Base-by-base conservation (phyloP, 2,888 invertebrate genomes). In the Eledone cirrhosa region DNA sequence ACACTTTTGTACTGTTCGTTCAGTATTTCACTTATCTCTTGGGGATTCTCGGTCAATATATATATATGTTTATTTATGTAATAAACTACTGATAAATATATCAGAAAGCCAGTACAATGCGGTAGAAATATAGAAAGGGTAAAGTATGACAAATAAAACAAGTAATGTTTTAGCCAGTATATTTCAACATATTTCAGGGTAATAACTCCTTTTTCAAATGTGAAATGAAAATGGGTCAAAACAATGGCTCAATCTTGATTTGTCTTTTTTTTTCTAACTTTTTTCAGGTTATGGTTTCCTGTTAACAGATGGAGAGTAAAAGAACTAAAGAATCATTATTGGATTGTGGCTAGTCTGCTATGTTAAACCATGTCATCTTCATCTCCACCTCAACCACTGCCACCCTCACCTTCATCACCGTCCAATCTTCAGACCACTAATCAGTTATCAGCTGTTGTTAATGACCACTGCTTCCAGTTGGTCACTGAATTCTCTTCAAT, bases 271-370 rank as follows among this genome's bases (percentile, higher is more conserved):
- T 33, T 33, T 31, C 11, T 41, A 33, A 41, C 72, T 72, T 19
- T 33, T 72, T 72, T 67, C 72, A 72, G 72, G 33, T 72, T 29
- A 72, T 72, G 72, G 72, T 72, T 31, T 72, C 72, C 72, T 41
- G 72, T 72, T 72, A 72, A 72, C 72, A 31, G 41, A 72, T 72
- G 72, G 72, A 31, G 72, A 72, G 72, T 72, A 41, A 41, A 41
- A 72, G 22, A 41, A n/a, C 72, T 41, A 72, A 72, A 72, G 72
- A 72, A 31, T 72, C 33, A 72, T 31, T 72, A 31, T 72, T 72
- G 33, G 72, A 72, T 72, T 72, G 72, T 72, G 72, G 72, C 31
- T 72, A 72, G 41, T 72, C 72, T 41, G 72, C 72, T 72, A 72
- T 29, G 72, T 72, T 72, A 41, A 72, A 72, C 72, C 72, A 72